Conservation (phyloP, 2,888 invertebrate species). For the Apoderus coryli region DNA sequence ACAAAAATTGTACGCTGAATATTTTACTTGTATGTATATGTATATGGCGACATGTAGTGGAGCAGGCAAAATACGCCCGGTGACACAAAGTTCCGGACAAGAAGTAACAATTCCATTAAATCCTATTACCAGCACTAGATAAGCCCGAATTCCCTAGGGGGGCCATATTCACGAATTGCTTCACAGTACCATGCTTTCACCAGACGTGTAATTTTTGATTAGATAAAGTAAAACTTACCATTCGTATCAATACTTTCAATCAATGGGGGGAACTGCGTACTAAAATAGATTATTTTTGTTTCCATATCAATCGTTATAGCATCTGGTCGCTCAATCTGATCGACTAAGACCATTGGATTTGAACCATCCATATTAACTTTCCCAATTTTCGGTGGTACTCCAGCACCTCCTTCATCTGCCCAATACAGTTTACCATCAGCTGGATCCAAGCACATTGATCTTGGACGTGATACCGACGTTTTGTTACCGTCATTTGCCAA, state of each 20-base stretch:
- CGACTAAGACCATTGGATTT: conserved; percentile 56
- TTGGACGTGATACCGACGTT: conserved; percentile 76
- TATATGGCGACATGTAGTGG: too few relatives aligned
- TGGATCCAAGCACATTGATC: conserved; percentile 79
- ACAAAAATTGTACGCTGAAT: too few relatives aligned
- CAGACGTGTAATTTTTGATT: too few relatives aligned
- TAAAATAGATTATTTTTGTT: conserved; percentile 76
- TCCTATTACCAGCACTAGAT: too few relatives aligned
- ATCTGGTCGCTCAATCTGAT: conserved; percentile 59
- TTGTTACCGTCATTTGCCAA: conserved; percentile 79
- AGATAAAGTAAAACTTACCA: too few relatives aligned
- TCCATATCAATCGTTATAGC: conserved; percentile 76
- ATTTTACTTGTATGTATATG: too few relatives aligned
- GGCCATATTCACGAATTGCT: too few relatives aligned
- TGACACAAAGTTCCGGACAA: too few relatives aligned
- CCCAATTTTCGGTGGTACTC: conserved; percentile 77
- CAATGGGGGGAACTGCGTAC: conserved; percentile 58
- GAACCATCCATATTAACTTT: conserved; percentile 90
- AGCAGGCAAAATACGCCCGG: too few relatives aligned
- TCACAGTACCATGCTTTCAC: too few relatives aligned
- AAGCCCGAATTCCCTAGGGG: too few relatives aligned
- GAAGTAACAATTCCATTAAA: too few relatives aligned
- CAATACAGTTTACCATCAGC: conserved; percentile 90
- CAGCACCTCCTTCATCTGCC: conserved; percentile 89
- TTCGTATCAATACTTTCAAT: conserved; percentile 51